Percentiles rank a stretch among this genome's conserved stretches.
Conservation (phyloP, 2,888 invertebrate species). For the Campopleginae sp. region DNA sequence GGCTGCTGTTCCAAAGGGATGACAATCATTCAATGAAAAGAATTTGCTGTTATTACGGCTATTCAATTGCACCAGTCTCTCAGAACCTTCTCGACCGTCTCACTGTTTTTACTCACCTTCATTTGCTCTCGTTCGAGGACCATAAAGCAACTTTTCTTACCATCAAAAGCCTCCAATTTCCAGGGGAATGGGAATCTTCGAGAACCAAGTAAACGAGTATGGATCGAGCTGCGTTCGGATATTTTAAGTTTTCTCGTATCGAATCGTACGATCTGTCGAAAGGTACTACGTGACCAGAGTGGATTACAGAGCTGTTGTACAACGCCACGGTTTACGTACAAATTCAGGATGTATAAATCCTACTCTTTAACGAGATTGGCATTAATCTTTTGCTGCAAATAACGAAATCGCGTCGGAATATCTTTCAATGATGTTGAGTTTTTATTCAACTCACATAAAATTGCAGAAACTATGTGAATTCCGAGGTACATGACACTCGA, state of each 20-base stretch:
- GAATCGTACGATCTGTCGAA: slow-evolving; percentile 46
- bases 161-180: slow-evolving; percentile 26
- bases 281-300: slow-evolving; percentile 50
- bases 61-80: slow-evolving; percentile 16
- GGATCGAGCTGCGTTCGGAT: background rate
- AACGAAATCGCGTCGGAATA: slow-evolving; percentile 4
- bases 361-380: slow-evolving; percentile 20
- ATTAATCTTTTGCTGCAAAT: slow-evolving; percentile 18
- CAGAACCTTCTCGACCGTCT: slow-evolving; percentile 29
- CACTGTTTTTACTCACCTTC: background rate
- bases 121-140: background rate
- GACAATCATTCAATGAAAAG: background rate
- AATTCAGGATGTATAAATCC: slow-evolving; percentile 27
- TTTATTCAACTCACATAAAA: slow-evolving; percentile 5
- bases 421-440: slow-evolving; percentile 10
- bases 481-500: background rate
- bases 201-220: slow-evolving; percentile 1
- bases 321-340: slow-evolving; percentile 1
- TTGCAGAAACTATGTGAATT: background rate
- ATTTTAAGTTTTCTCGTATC: slow-evolving; percentile 54
- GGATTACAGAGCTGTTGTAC: slow-evolving; percentile 25
- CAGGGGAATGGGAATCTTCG: background rate
- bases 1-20: background rate
- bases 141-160: slow-evolving; percentile 35
- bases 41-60: slow-evolving; percentile 31